These are phyloP conservation scores for Riparia riparia DNA, from an alignment of 2,113 vertebrate genomes.

Conservation along the genomic window DNA sequence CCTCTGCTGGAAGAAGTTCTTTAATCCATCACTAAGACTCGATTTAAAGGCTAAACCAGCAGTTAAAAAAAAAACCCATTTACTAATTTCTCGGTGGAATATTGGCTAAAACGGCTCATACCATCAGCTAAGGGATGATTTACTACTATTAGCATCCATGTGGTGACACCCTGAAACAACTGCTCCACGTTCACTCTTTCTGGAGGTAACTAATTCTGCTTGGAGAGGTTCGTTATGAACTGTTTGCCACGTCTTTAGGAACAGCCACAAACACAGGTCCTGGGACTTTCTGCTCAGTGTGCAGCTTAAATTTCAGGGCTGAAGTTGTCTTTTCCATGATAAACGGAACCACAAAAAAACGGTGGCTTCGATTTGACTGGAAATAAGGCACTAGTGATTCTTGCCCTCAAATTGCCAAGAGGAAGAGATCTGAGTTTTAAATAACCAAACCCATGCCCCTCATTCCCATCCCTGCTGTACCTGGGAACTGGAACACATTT, in stretches of 20 bases:
- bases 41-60: neutral
- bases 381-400: neutral
- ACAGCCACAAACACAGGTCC: neutral
- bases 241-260: neutral
- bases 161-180: neutral
- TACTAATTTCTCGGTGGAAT: neutral
- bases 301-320: neutral
- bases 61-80: neutral
- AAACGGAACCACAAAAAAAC: neutral
- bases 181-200: neutral
- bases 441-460: neutral
- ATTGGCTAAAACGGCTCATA: neutral
- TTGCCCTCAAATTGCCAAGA: neutral
- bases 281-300: neutral
- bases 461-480: neutral
- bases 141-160: rapidly evolving
- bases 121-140: neutral
- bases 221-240: neutral
- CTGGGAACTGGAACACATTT: neutral
- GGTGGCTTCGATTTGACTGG: neutral
- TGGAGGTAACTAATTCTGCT: neutral
- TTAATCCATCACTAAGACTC: neutral
- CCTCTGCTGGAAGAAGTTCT: neutral
- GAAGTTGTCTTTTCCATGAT: neutral
- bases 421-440: neutral